Base-by-base conservation (phyloP, 2,797 vertebrate species). In the Oryzias sinensis region DNA sequence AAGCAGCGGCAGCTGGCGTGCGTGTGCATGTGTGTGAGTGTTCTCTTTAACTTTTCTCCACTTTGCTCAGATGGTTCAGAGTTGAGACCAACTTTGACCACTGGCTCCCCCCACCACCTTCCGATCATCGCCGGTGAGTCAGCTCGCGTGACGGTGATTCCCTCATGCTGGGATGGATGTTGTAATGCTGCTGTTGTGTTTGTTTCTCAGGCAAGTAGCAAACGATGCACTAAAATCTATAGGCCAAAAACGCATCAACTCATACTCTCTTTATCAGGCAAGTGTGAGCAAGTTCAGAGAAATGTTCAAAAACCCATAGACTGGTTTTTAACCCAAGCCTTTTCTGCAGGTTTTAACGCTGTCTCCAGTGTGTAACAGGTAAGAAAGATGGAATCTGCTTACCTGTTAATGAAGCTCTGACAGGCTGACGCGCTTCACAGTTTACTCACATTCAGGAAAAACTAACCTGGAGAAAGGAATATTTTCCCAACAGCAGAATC, bases 51-150 rank as follows among this genome's bases (percentile, higher is more conserved):
- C 0, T 15, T 76, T 67, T 63, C 22, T 58, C 18, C 3, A 16
- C 33, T 84, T 9, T 68, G 69, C 5, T 5, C 24, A 98, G 97
- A 69, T 99, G 97, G 97, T 99, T 87, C 88, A 91, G 87, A 78
- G 94, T 99, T 25, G 94, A 98, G 87, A 97, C 96, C 0, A 99
- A 99, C 76, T 95, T 90, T 56, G 97, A 99, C 78, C 97, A 98
- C 44, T 99, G 97, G 97, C 91, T 81, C 25, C 89, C 93, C 1
- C 70, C 89, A 14, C 94, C 94, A 4, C 65, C 88, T 58, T 48
- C 0, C 17, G 96, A 97, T 22, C 81, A 91, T 53, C 88, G 95
- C 56, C 93, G 94, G 97, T 95, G 22, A 53, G 58, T 65, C n/a
- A 42, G 43, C 22, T 59, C 37, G 43, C 53, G 43, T 25, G 46